Conservation (phyloP, 1,140 invertebrate genomes). For the Drosophila truncata region DNA sequence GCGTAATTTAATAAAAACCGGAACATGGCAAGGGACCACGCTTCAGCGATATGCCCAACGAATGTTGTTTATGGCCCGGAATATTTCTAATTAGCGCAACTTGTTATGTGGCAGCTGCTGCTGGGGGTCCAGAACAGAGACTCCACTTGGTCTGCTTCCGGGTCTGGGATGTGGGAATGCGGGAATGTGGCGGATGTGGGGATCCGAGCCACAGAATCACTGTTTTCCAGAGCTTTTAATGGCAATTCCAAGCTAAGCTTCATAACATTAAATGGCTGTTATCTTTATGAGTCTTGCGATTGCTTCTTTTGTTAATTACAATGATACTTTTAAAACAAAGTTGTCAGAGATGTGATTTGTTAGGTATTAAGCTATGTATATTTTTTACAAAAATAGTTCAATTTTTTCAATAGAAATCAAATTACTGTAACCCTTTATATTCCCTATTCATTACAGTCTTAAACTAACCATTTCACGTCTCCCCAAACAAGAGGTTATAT, state of each 20-base stretch:
- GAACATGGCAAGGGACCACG: slow-evolving; percentile 17
- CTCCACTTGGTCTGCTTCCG: slow-evolving; percentile 4
- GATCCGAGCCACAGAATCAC: slow-evolving; percentile 20
- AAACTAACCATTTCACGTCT: not conserved
- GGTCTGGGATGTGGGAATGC: not conserved
- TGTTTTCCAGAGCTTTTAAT: slow-evolving; percentile 8
- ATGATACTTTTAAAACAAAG: slow-evolving; percentile 32
- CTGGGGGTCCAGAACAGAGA: slow-evolving; percentile 5
- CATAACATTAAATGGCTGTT: slow-evolving; percentile 33
- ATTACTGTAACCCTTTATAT: not conserved
- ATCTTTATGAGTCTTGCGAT: slow-evolving; percentile 37
- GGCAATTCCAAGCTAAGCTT: slow-evolving; percentile 12
- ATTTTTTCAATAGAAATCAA: too few species aligned
- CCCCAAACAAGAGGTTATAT: not conserved
- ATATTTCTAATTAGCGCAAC: slow-evolving; percentile 75
- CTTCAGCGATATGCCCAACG: slow-evolving; percentile 38
- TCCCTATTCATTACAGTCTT: not conserved
- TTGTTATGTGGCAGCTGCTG: slow-evolving; percentile 59
- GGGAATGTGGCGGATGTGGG: not conserved
- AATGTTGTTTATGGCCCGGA: slow-evolving; percentile 79
- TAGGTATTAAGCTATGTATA: not conserved
- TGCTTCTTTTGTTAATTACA: slow-evolving; percentile 57
- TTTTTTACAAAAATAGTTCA: too few species aligned
- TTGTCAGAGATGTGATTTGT: not conserved
- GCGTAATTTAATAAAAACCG: slow-evolving; percentile 74